These are phyloP conservation scores for Eidolon helvum DNA, from an alignment of 2,113 vertebrate genomes.

Conservation along the genomic window DNA sequence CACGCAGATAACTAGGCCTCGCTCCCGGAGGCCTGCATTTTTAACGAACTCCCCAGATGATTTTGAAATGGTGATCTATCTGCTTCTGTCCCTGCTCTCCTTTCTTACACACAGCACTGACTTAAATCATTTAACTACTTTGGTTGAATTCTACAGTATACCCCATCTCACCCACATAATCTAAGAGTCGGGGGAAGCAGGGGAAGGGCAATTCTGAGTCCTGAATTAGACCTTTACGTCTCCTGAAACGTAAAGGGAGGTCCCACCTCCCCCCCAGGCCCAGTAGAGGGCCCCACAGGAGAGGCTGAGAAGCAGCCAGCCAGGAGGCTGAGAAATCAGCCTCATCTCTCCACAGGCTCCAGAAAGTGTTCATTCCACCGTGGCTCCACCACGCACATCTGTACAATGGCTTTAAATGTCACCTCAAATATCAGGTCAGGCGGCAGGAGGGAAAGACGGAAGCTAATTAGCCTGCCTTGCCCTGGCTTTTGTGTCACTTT, in stretches of 20 bases:
- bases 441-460: neutral
- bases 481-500: slow-evolving; percentile 3
- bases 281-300: neutral
- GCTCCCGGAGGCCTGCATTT: slow-evolving; percentile 53
- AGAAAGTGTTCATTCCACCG: neutral
- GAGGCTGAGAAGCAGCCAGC: neutral
- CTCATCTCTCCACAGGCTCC: neutral
- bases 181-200: neutral
- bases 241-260: neutral
- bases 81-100: neutral
- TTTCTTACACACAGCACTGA: neutral
- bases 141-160: neutral
- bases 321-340: neutral
- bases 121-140: neutral
- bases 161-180: neutral
- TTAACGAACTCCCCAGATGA: slow-evolving; percentile 50
- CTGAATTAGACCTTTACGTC: neutral
- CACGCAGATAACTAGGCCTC: slow-evolving; percentile 18
- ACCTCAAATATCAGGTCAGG: slow-evolving; percentile 36
- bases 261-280: neutral
- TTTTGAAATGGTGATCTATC: neutral
- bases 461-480: neutral
- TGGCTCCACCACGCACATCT: neutral
- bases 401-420: slow-evolving; percentile 43
- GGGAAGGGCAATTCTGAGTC: neutral